These are phyloP conservation scores for Acanthurus leucopareius DNA, from an alignment of 2,797 vertebrate species.

Conservation along the genomic window DNA sequence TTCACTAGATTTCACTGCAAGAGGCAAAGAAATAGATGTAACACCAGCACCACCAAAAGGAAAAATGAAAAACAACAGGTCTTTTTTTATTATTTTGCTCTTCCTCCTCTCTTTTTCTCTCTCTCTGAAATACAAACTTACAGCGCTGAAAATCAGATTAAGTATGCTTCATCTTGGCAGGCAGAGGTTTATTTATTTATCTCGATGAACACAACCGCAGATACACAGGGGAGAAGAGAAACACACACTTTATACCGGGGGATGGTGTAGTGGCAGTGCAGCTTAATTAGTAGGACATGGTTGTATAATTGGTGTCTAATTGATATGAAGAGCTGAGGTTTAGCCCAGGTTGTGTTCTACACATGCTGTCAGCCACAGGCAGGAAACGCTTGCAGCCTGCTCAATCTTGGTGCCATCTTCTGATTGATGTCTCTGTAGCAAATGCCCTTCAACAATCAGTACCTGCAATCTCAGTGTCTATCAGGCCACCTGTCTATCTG, in stretches of 20 bases:
- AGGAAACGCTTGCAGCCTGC: slow-evolving; percentile 45
- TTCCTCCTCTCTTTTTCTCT: not conserved
- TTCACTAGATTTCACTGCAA: slow-evolving; percentile 36
- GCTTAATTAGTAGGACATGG: slow-evolving; percentile 81
- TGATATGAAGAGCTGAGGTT: slow-evolving; percentile 73
- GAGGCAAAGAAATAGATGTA: slow-evolving; percentile 50
- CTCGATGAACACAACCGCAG: slow-evolving; percentile 63
- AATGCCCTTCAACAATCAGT: slow-evolving; percentile 75
- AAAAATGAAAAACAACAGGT: slow-evolving; percentile 51
- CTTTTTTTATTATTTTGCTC: not conserved
- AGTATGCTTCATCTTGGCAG: slow-evolving; percentile 70
- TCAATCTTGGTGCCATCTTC: slow-evolving; percentile 64
- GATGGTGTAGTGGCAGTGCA: slow-evolving; percentile 44
- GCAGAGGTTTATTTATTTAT: slow-evolving; percentile 78
- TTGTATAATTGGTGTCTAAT: slow-evolving; percentile 81
- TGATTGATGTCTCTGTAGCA: slow-evolving; percentile 76
- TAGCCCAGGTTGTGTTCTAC: slow-evolving; percentile 64
- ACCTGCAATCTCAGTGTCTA: slow-evolving; percentile 57
- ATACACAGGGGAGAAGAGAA: slow-evolving; percentile 28
- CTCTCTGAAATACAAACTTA: slow-evolving; percentile 43
- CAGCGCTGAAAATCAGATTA: slow-evolving; percentile 76
- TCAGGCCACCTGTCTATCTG: slow-evolving; percentile 67
- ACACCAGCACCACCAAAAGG: slow-evolving; percentile 87
- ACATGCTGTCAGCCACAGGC: slow-evolving; percentile 51
- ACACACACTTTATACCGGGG: slow-evolving; percentile 44